A percentile compares a stretch with the other conserved stretches of the same genome.
phyloP scores from a whole-genome alignment of 2,888 invertebrate species.

The Rotaria sp. region DNA sequence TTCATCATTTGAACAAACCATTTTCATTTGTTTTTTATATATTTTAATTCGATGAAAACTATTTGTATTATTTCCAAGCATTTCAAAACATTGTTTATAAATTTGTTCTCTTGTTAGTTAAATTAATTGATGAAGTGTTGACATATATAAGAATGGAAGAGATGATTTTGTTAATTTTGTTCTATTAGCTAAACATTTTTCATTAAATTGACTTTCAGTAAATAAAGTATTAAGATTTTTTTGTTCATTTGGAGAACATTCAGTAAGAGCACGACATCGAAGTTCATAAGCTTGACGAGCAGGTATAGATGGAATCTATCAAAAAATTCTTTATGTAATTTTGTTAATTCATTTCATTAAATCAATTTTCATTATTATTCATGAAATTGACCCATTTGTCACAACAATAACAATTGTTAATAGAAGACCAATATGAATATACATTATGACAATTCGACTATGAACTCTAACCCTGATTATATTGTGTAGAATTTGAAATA shows the following conservation, averaged over 20 bases:
- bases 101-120: background rate
- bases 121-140: background rate
- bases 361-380: background rate
- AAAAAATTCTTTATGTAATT: background rate
- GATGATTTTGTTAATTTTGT: background rate
- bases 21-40: background rate
- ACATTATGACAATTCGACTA: no score
- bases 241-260: background rate
- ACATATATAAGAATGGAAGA: background rate
- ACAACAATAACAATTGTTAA: background rate
- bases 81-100: background rate
- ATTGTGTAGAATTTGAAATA: no score
- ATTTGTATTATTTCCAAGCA: background rate
- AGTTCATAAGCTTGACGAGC: background rate
- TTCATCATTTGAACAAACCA: background rate
- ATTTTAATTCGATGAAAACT: background rate
- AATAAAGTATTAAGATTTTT: background rate
- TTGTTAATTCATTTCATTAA: background rate
- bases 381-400: background rate
- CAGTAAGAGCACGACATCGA: background rate
- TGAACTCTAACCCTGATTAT: no score
- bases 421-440: background rate
- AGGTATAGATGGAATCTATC: background rate
- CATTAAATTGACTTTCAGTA: background rate
- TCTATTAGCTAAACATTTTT: background rate